Evolutionary conservation across 2,797 vertebrate species (phyloP), one percentile per base, ranked within the genome.

Genomic region (Thalassophryne amazonica): DNA sequence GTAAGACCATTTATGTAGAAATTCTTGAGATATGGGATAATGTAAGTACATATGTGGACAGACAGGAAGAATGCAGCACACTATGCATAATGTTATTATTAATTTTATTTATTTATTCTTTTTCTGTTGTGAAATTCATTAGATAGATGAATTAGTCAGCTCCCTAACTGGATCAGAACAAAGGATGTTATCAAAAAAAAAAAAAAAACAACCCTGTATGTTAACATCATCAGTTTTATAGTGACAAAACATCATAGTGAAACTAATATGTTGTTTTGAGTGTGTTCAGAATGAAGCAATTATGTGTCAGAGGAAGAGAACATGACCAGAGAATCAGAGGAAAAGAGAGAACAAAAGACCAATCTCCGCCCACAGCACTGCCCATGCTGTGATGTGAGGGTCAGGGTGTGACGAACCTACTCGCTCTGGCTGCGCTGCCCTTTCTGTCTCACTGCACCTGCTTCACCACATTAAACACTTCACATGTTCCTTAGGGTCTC

Each of bases 391-490:
- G 73, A 76, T 73, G 84, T 72, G 65, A 39, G 53, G 77, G 84
- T 83, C 77, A 78, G 57, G 52, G 56, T 78, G 74, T 76, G 77
- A 78, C 69, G 73, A 70, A 80, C 78, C 81, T 74, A 57, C 64
- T 38, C 52, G 75, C 73, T 73, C 54, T 64, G 67, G 65, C 76
- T 59, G 61, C 34, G 27, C 55, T 93, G 88, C 88, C 91, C 91
- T 92, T 94, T 92, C 87, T 91, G 91, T 92, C 84, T 92, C 81
- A 80, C 66, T 93, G 90, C 88, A 89, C 89, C 91, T 89, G 90
- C 86, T 91, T 90, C 83, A 86, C 79, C 79, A 77, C 86, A 81
- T 91, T 90, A 89, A 81, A 87, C 81, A 80, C 76, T 79, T 79
- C 67, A 69, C 64, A 69, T 71, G 66, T 86, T 82, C 74, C 80